phyloP scores from a whole-genome alignment of 2,888 invertebrate species.

The Eristalis tenax region DNA sequence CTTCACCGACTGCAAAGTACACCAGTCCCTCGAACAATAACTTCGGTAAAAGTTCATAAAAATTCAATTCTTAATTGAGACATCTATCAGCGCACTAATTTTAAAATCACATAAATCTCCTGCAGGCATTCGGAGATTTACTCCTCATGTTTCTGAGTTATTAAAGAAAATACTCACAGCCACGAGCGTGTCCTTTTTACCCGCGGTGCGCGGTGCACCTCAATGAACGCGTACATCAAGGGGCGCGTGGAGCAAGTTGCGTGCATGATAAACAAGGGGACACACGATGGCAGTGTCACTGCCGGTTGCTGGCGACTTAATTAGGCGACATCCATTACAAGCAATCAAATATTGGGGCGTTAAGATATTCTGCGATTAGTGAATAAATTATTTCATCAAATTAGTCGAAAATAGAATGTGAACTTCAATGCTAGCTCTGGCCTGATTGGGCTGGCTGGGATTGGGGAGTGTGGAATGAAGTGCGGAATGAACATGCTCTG shows the following conservation, averaged over 20 bases:
- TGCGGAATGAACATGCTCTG: neutral
- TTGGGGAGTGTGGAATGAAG: constrained; percentile 15
- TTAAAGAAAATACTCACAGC: constrained; percentile 45
- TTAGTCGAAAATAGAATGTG: constrained; percentile 44
- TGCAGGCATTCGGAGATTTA: constrained; percentile 43
- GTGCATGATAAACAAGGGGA: neutral
- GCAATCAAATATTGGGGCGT: constrained; percentile 62
- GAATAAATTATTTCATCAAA: constrained; percentile 62
- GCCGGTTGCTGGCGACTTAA: constrained; percentile 37
- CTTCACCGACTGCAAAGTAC: constrained; percentile 15
- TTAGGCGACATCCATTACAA: constrained; percentile 33
- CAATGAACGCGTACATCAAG: too few relatives aligned
- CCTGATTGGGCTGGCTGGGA: neutral
- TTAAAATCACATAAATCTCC: constrained; percentile 56
- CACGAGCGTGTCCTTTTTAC: neutral
- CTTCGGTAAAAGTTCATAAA: constrained; percentile 54
- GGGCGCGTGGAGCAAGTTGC: neutral
- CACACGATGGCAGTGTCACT: constrained; percentile 37
- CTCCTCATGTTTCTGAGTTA: constrained; percentile 58
- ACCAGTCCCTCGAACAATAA: constrained; percentile 42
- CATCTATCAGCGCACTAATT: constrained; percentile 64
- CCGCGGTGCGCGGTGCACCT: too few relatives aligned
- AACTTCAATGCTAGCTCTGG: constrained; percentile 5
- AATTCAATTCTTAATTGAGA: constrained; percentile 54
- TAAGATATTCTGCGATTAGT: constrained; percentile 56